phyloP scores from a whole-genome alignment of 2,888 invertebrate species.

The Norana najaformis region DNA sequence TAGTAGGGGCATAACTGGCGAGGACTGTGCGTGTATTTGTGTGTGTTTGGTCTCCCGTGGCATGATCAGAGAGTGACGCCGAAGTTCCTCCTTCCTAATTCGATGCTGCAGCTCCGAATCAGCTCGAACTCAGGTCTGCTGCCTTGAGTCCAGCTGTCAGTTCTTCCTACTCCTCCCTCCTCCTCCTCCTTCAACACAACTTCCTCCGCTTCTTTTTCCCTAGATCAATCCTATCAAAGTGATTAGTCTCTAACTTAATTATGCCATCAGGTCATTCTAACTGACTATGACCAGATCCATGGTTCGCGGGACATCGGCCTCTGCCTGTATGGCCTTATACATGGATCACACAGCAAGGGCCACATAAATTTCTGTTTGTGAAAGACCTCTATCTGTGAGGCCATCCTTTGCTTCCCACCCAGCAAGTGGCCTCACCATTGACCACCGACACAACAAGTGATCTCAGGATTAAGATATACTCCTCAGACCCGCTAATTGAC shows the following conservation, averaged over 20 bases:
- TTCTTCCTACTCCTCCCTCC: neutral
- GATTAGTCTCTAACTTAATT: neutral
- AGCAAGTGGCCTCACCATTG: too few species aligned
- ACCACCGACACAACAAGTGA: too few species aligned
- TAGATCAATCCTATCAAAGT: neutral
- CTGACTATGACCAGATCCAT: neutral
- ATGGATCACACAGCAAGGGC: neutral
- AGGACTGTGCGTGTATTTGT: neutral
- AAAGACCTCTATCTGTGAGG: too few species aligned
- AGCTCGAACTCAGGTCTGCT: neutral
- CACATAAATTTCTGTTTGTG: too few species aligned
- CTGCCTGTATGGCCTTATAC: neutral
- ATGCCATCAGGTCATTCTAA: neutral
- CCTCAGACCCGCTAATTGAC: too few species aligned
- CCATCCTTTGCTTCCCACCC: too few species aligned
- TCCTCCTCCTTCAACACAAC: neutral
- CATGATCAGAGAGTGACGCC: too few species aligned
- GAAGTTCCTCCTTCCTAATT: neutral
- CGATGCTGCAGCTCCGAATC: neutral
- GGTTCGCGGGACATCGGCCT: neutral
- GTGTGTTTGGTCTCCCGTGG: neutral
- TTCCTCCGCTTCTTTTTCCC: neutral
- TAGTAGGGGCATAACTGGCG: neutral
- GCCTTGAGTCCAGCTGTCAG: neutral
- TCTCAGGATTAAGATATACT: too few species aligned